Base-by-base conservation (phyloP, 2,797 vertebrate species). In the Anisognathus igniventris region DNA sequence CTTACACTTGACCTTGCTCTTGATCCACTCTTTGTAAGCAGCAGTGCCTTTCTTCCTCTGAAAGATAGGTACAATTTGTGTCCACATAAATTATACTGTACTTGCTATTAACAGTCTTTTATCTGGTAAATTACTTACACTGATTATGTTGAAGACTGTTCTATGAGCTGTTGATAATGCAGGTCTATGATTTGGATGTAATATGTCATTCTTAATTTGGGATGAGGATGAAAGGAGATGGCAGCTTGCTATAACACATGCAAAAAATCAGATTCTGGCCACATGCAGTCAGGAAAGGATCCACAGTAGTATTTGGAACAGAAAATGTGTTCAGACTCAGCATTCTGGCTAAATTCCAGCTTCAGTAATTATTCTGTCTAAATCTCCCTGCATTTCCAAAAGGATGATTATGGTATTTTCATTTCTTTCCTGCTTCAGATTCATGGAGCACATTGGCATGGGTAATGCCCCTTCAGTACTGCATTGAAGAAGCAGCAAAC, bases 91-190 rank as follows among this genome's bases (percentile, higher is more conserved):
- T 98, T 96, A 97, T 90, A 97, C 96, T 96, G 89, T 96, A 95
- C 96, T 96, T 96, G 97, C 97, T 96, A 97, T 97, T 97, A 97
- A 96, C 96, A 92, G 97, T 98, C 97, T 97, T 98, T 98, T 97
- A 96, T 98, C 95, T 86, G 87, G 94, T 96, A 95, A 97, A 97
- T 97, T 92, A 97, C 96, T 91, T 95, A 70, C 81, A 93, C 90
- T 96, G 92, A 97, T 97, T 97, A 96, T 95, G 83, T 95, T 71
- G 90, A 96, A 97, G 94, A 92, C 89, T 88, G 60, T 93, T 95
- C 96, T 93, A 95, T 95, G 86, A 96, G 96, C 93, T 95, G 95
- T 96, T 98, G 96, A 96, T 97, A 97, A 97, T 82, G 81, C 74
- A 91, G 56, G 91, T 95, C 96, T 96, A 90, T 97, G 96, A 96